Percentiles rank a stretch among this genome's conserved stretches.
Conservation (phyloP, 2,888 invertebrate species). For the Pachymerium ferrugineum region DNA sequence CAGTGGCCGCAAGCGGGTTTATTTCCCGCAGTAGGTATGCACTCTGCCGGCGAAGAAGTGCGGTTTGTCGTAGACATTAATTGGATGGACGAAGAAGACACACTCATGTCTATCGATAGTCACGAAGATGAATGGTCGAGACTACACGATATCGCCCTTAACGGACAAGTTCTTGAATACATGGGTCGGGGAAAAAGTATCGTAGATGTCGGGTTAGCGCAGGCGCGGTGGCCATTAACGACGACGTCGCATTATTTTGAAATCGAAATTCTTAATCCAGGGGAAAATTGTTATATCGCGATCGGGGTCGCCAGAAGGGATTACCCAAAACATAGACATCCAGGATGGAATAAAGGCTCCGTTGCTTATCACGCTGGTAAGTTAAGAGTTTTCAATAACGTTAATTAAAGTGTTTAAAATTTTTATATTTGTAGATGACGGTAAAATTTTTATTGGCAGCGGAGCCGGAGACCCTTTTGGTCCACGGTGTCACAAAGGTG, state of each 20-base stretch:
- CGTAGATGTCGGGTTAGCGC: constrained; percentile 54
- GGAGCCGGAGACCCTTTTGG: constrained; percentile 54
- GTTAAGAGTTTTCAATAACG: constrained; percentile 16
- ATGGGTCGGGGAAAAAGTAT: constrained; percentile 53
- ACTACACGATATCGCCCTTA: constrained; percentile 50
- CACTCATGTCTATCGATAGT: constrained; percentile 52
- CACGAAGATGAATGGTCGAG: constrained; percentile 53
- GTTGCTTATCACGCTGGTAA: constrained; percentile 54
- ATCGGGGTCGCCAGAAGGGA: constrained; percentile 54
- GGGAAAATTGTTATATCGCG: constrained; percentile 54
- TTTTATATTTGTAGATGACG: constrained; percentile 48
- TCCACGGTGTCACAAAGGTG: constrained; percentile 53
- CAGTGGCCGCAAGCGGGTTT: constrained; percentile 44
- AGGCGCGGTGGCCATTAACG: constrained; percentile 51
- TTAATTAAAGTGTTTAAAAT: not conserved
- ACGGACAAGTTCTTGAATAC: constrained; percentile 53
- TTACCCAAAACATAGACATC: constrained; percentile 53
- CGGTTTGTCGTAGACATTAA: constrained; percentile 43
- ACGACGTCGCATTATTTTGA: constrained; percentile 55
- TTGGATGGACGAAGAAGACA: constrained; percentile 49
- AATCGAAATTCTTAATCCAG: constrained; percentile 54
- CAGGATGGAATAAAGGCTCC: constrained; percentile 55
- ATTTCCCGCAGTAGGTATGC: constrained; percentile 50
- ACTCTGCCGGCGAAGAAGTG: constrained; percentile 50
- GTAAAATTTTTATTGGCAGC: constrained; percentile 53